Conservation (phyloP, 2,888 invertebrate species). For the Pseudococcus viburni region DNA sequence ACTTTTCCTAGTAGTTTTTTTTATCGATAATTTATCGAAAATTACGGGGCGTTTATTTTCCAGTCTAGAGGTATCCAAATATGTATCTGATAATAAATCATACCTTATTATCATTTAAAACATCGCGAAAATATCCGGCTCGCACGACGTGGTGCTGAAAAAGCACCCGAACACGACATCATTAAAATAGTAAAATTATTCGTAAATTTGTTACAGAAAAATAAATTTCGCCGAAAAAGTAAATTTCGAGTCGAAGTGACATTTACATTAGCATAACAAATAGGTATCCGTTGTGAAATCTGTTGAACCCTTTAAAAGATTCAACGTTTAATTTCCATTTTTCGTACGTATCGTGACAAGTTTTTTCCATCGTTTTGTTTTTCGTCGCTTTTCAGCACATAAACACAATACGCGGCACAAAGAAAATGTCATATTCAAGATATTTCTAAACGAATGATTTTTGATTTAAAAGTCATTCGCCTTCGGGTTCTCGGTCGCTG, state of each 20-base stretch:
- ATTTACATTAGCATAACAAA: slow-evolving; percentile 35
- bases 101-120: slow-evolving; percentile 19
- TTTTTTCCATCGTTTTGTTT: slow-evolving; percentile 6
- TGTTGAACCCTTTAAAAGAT: slow-evolving; percentile 20
- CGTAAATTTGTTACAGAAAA: background rate
- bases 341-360: slow-evolving; percentile 4
- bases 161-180: slow-evolving; percentile 19
- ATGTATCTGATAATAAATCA: slow-evolving; percentile 2
- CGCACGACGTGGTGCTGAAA: background rate
- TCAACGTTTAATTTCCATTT: slow-evolving; percentile 27
- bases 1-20: background rate
- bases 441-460: slow-evolving; percentile 27
- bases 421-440: slow-evolving; percentile 11
- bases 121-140: background rate
- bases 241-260: slow-evolving; percentile 12
- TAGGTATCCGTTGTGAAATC: background rate
- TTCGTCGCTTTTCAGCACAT: background rate
- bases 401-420: background rate
- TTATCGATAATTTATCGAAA: slow-evolving; percentile 15
- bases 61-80: background rate
- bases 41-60: slow-evolving; percentile 11
- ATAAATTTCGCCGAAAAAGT: slow-evolving; percentile 22
- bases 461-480: slow-evolving; percentile 31
- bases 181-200: slow-evolving; percentile 1
- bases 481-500: background rate